These are phyloP conservation scores for Amitus sp. DNA, from an alignment of 2,888 invertebrate genomes.

Conservation along the genomic window DNA sequence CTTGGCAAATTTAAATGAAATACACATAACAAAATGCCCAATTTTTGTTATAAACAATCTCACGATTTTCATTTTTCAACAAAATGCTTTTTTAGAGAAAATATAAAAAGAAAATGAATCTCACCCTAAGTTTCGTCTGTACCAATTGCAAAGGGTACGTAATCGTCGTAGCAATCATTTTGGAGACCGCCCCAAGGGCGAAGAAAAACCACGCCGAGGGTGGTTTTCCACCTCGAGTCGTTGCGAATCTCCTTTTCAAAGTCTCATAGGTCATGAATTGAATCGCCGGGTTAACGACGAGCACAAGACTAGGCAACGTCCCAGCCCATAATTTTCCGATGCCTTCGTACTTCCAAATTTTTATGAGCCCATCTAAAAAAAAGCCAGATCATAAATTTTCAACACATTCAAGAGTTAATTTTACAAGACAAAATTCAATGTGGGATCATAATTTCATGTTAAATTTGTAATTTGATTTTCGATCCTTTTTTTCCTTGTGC, in stretches of 20 bases:
- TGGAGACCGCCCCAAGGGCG: constrained; percentile 83
- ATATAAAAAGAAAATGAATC: constrained; percentile 40
- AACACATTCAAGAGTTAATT: background rate
- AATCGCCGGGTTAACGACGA: constrained; percentile 90
- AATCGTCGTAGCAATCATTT: constrained; percentile 84
- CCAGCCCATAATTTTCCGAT: constrained; percentile 83
- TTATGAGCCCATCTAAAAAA: constrained; percentile 72
- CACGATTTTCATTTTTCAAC: too few species aligned
- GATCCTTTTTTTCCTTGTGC: too few species aligned
- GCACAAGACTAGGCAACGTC: constrained; percentile 82
- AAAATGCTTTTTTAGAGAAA: too few species aligned
- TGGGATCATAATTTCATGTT: too few species aligned
- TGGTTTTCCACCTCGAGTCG: constrained; percentile 66
- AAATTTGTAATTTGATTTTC: too few species aligned
- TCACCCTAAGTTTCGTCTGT: constrained; percentile 79
- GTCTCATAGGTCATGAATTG: constrained; percentile 94
- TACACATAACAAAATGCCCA: too few species aligned
- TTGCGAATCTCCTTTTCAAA: constrained; percentile 77
- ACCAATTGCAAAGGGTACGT: constrained; percentile 91
- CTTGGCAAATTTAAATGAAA: too few species aligned
- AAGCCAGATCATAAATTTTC: background rate
- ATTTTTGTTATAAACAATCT: too few species aligned
- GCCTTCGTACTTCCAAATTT: constrained; percentile 81
- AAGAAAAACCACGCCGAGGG: constrained; percentile 74
- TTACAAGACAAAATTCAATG: too few species aligned